Evolutionary conservation across 2,888 invertebrate genomes (phyloP), one percentile per base, ranked within the genome.

Genomic region (Taenaris catops): DNA sequence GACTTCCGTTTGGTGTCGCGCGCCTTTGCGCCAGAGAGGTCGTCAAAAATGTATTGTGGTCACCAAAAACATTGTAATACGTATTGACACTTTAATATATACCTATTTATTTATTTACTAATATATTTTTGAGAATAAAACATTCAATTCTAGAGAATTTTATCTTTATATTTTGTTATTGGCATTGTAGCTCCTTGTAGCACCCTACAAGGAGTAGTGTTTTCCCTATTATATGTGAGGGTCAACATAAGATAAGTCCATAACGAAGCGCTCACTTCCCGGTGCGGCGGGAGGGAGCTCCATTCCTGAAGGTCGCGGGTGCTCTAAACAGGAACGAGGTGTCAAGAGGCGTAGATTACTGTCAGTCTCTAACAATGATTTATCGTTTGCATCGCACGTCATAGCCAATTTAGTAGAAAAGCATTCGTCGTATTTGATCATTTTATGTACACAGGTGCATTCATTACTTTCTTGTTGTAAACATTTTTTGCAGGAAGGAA

Each of bases 401-500:
- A 60, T 47, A 25, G 12, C 37, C 25, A 25, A 36, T 23, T 34
- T 16, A 14, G 31, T 35, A 38, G 21, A 41, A 38, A 41, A 27
- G 24, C 27, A 27, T 36, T 36, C 23, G 32, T 27, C 25, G 10
- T 31, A 16, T 26, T 29, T 25, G 34, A 33, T 41, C 14, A 19
- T 18, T 19, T 14, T 10, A 18, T 6, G 16, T n/a, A 33, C 9
- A 7, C 11, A 25, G 27, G 14, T 27, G 19, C 26, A 38, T 23
- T 17, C 9, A 25, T 32, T 12, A 19, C 21, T 16, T 41, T 41
- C 49, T 46, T 44, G 34, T 25, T 34, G 3, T n/a, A n/a, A n/a
- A n/a, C n/a, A n/a, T 34, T 29, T 11, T 44, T 80, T 73, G 32
- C 69, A 90, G 90, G 75, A 79, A 52, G 89, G 89, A 26, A 89